A percentile compares a stretch with the other conserved stretches of the same genome.
Evolutionary conservation across 2,113 vertebrate genomes (phyloP).

Genomic region (Alethe castanea): DNA sequence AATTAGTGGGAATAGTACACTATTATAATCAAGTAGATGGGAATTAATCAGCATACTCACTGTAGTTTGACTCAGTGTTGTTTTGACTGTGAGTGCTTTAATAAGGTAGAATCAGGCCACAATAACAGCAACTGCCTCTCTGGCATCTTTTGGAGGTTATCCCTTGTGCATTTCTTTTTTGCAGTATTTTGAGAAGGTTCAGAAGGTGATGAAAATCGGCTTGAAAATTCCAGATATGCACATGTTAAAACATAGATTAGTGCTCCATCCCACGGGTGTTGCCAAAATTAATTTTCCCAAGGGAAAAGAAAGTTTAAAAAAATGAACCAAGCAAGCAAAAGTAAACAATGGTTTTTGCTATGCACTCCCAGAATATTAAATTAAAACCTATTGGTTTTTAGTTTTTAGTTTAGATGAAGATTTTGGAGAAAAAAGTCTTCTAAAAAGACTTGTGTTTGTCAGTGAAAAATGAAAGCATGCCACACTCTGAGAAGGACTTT

Average conservation of each 20-base stretch:
- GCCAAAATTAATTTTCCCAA: neutral
- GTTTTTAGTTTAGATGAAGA: neutral
- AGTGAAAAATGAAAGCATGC: neutral
- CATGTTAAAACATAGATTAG: neutral
- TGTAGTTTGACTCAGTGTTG: neutral
- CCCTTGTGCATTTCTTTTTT: neutral
- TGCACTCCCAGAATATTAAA: neutral
- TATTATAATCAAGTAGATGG: neutral
- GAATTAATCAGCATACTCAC: neutral
- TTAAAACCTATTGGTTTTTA: neutral
- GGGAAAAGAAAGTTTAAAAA: neutral
- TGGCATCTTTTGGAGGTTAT: neutral
- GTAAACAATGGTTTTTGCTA: neutral
- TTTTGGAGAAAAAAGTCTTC: neutral
- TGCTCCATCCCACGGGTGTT: neutral
- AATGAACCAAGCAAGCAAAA: neutral
- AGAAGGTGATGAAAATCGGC: neutral
- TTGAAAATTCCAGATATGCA: conserved; percentile 5
- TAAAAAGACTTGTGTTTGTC: neutral
- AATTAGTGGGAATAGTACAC: neutral
- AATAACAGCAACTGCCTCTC: neutral
- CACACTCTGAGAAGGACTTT: neutral
- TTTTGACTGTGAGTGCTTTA: neutral
- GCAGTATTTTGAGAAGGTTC: neutral
- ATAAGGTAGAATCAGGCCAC: neutral